Evolutionary conservation across 2,888 invertebrate species (phyloP), one percentile per base, ranked within the genome.

Genomic region (Cosmia trapezina): DNA sequence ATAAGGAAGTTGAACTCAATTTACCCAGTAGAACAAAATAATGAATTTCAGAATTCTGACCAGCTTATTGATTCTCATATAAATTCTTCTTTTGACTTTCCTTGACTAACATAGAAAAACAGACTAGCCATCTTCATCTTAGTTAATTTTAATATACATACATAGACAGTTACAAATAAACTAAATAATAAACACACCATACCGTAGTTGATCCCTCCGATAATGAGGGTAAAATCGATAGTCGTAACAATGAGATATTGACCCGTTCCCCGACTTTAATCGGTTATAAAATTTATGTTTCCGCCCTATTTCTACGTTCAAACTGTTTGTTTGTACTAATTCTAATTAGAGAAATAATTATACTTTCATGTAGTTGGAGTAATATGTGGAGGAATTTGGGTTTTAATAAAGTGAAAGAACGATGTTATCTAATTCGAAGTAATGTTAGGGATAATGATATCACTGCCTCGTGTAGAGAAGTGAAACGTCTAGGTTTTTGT

Each of bases 161-260:
- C 28, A 28, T 28, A 28, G 5, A 43, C 17, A 54, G 11, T 45
- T 2, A 28, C 47, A 65, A 69, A 78, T 64, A 70, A 54, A 64
- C 61, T 74, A 68, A 70, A 67, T 57, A 73, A 68, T 78, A 51
- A 74, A 69, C 70, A 70, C 54, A 33, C 37, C n/a, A 54, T 74
- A 82, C 49, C 51, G 66, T 65, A 81, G 78, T 75, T 76, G 64
- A 79, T 70, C 60, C 74, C 70, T 77, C 62, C 64, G 69, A 73
- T 86, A 85, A 87, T 86, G 84, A 87, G 85, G 83, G 86, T 81
- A 76, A 81, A 84, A 86, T 85, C 87, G 82, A 89, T 88, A 86
- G 82, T 83, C 81, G 73, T 86, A 79, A 86, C 80, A 81, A 84
- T 90, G 86, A 89, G 86, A 86, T 88, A 88, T 89, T 83, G 85